Percentiles rank a stretch among this genome's conserved stretches.
Evolutionary conservation across 2,113 vertebrate genomes (phyloP).

Genomic region (Xenopus laevis): DNA sequence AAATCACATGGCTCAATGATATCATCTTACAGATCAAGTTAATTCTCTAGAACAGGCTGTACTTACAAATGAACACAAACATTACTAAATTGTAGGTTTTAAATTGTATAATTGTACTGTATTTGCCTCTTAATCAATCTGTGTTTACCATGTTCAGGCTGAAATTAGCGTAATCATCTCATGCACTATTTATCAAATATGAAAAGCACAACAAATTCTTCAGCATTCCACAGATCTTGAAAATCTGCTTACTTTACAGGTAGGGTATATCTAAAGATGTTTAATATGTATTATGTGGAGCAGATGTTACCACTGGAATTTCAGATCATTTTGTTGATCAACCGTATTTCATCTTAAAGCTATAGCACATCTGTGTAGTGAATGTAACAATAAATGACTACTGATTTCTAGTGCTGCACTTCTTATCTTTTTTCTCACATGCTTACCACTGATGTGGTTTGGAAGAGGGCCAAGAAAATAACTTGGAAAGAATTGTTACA

Average conservation of each 20-base stretch:
- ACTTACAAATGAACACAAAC: constrained; percentile 23
- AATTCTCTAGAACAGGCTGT: constrained; percentile 13
- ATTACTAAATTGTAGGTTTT: constrained; percentile 21
- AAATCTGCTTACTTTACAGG: neutral
- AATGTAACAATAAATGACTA: too few relatives aligned
- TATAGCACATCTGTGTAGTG: too few relatives aligned
- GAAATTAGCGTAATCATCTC: constrained; percentile 21
- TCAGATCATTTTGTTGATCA: neutral
- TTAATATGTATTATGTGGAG: neutral
- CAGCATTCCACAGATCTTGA: neutral
- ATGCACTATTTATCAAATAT: constrained; percentile 10
- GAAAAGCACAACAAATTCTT: constrained; percentile 14
- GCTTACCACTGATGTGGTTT: too few relatives aligned
- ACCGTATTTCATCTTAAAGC: too few relatives aligned
- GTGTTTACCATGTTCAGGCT: constrained; percentile 13
- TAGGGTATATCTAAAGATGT: neutral
- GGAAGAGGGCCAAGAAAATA: too few relatives aligned
- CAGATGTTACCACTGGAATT: neutral
- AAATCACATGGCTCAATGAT: constrained; percentile 1
- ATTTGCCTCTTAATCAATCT: constrained; percentile 30
- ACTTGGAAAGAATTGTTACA: too few relatives aligned
- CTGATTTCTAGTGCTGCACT: too few relatives aligned
- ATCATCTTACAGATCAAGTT: constrained; percentile 17
- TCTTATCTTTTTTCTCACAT: too few relatives aligned
- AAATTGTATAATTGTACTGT: constrained; percentile 35